Percentiles rank a stretch among this genome's conserved stretches.
Conservation (phyloP, 53 echinoderm and acorn worm genomes). For the Henricia sp. region DNA sequence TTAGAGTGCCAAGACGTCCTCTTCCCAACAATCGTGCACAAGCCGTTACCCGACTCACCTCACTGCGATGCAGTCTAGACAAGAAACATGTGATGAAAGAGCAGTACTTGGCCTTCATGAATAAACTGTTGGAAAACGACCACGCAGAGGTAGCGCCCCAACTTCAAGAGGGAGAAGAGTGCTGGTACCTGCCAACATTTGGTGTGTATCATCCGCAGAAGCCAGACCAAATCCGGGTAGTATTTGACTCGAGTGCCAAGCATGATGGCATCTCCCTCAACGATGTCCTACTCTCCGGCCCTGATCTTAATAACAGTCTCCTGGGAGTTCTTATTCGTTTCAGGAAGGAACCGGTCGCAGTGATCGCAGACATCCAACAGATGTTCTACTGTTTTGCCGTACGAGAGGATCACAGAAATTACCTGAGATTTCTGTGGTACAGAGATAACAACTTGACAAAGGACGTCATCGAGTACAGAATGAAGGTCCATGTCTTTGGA, state of each 20-base stretch:
- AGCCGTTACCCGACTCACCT: conserved; percentile 4
- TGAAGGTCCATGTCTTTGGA: conserved; percentile 71
- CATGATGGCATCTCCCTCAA: conserved; percentile 27
- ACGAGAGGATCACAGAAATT: conserved; percentile 75
- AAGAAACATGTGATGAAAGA: neutral
- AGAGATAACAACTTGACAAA: conserved; percentile 36
- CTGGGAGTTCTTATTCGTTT: conserved; percentile 28
- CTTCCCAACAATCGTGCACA: conserved; percentile 44
- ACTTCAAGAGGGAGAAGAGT: neutral
- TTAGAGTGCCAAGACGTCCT: conserved; percentile 1
- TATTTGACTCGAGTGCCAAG: too few species aligned
- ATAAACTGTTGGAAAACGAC: conserved; percentile 3
- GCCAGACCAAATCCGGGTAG: too few species aligned
- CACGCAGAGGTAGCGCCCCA: conserved; percentile 25
- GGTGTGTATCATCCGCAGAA: too few species aligned
- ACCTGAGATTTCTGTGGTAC: conserved; percentile 67
- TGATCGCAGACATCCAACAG: conserved; percentile 72
- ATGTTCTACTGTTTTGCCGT: conserved; percentile 72
- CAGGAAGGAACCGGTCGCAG: conserved; percentile 61
- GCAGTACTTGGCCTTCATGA: conserved; percentile 15
- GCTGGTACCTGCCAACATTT: neutral
- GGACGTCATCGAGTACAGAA: conserved; percentile 46
- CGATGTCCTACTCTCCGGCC: conserved; percentile 18
- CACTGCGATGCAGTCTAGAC: neutral
- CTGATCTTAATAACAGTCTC: conserved; percentile 26